Evolutionary conservation across 1,140 invertebrate species (phyloP), one percentile per base, ranked within the genome.

Genomic region (Meloidogyne floridensis): DNA sequence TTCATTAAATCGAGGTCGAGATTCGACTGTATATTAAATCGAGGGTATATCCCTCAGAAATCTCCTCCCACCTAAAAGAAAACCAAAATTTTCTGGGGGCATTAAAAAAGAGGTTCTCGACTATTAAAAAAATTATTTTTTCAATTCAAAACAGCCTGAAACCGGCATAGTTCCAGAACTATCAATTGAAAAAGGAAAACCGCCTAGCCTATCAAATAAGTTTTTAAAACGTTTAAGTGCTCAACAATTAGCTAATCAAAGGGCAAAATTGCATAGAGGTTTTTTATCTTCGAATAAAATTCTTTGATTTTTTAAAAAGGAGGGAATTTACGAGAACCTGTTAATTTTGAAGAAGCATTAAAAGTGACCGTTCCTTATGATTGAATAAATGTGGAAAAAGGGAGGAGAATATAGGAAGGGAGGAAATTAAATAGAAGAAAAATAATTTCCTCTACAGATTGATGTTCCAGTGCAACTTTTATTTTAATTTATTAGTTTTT

Each of bases 261-360:
- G 81, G 80, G 80, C 72, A 13, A 43, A 65, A 51, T 70, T 71
- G 13, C 81, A 82, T 56, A 80, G 79, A 65, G 81, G 59, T 65
- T 65, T 8, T 65, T 65, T 51, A 15, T 56, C n/a, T n/a, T n/a
- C n/a, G n/a, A n/a, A n/a, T n/a, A n/a, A n/a, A n/a, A n/a, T n/a
- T n/a, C n/a, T n/a, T 32, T 47, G 7, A 47, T 47, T 47, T 47
- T 8, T 6, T 6, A 2, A n/a, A 65, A 65, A 65, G 59, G 81
- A 43, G 81, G 81, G 43, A 82, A 82, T 69, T 56, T 75, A 9
- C 6, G 53, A n/a, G 71, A 13, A 18, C 75, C 53, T 5, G 47
- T 82, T 4, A 75, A 82, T 47, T 82, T 82, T 75, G 80, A 82
- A 8, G 81, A 82, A 53, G 81, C 81, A 13, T 72, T 82, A 11